Evolutionary conservation across 2,797 vertebrate species (phyloP), one percentile per base, ranked within the genome.

Genomic region (Halcyon smyrnensis): DNA sequence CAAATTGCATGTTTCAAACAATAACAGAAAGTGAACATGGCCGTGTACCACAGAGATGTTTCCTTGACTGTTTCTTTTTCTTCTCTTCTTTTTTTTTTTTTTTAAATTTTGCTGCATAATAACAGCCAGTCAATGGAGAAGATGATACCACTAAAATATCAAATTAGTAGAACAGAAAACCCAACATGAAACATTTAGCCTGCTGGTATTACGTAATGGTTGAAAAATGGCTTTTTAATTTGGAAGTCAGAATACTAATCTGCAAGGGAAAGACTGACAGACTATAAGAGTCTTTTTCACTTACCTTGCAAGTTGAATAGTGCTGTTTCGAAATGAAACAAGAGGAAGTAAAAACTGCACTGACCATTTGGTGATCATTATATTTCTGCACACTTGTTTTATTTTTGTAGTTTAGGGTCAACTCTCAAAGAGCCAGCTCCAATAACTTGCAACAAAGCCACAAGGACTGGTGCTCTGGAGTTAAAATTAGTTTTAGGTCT

Each of bases 151-250:
- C 39, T 12, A 75, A 36, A 84, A 25, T 27, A 60, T 30, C 34
- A 24, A 64, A 91, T 21, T 20, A 56, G 18, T 18, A 57, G 57
- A 78, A 90, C 45, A 86, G 36, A 34, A 41, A 59, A 9, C 4
- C 6, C 36, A 56, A 8, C n/a, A 19, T 67, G 43, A 76, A 84
- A 60, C 41, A 62, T 87, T 73, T 87, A 63, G 32, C 84, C 46
- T 87, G n/a, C n/a, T 81, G 63, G 53, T 94, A 68, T 67, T 82
- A n/a, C 65, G 90, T 89, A 59, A 37, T 86, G 25, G 24, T 64
- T 88, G 64, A 77, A 87, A 89, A 89, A 69, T 71, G 23, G 4
- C 23, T 93, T 77, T 94, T 92, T 90, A 82, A 80, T 90, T 94
- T 91, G 37, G 39, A 85, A 96, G 36, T 54, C 69, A 90, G 70